These are phyloP conservation scores for Melinopterus prodromus DNA, from an alignment of 2,888 invertebrate genomes.

Conservation along the genomic window DNA sequence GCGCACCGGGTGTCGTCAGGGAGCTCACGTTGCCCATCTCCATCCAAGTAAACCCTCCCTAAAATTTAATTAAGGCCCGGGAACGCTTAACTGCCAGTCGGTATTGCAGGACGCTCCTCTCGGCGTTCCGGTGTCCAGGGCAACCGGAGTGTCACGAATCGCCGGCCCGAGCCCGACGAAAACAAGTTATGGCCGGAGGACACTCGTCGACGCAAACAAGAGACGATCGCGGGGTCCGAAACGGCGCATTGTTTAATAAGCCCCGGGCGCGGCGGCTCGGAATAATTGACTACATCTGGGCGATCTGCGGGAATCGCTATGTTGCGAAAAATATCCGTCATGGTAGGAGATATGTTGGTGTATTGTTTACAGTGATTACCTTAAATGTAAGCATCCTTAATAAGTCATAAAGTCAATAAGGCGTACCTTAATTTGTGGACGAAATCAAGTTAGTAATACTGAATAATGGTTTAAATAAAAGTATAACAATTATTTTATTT, in stretches of 20 bases:
- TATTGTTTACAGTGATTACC: too few relatives aligned
- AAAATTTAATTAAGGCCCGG: not conserved
- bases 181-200: not conserved
- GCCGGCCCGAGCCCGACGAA: not conserved
- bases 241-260: not conserved
- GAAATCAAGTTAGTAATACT: too few relatives aligned
- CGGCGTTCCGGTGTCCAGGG: not conserved
- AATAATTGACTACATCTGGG: conserved; percentile 7
- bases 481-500: too few relatives aligned
- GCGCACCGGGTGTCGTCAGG: not conserved
- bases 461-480: too few relatives aligned
- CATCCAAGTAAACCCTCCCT: not conserved
- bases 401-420: too few relatives aligned
- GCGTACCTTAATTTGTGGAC: too few relatives aligned
- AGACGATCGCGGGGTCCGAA: not conserved
- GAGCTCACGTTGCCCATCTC: not conserved
- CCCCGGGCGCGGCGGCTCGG: not conserved
- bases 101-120: not conserved
- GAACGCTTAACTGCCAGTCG: conserved; percentile 4
- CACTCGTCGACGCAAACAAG: not conserved
- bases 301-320: conserved; percentile 5
- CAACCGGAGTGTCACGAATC: not conserved
- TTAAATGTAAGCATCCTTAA: too few relatives aligned
- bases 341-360: too few relatives aligned
- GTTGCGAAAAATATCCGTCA: too few relatives aligned